Conservation (phyloP, 2,797 vertebrate species). For the Macrochelys suwanniensis region DNA sequence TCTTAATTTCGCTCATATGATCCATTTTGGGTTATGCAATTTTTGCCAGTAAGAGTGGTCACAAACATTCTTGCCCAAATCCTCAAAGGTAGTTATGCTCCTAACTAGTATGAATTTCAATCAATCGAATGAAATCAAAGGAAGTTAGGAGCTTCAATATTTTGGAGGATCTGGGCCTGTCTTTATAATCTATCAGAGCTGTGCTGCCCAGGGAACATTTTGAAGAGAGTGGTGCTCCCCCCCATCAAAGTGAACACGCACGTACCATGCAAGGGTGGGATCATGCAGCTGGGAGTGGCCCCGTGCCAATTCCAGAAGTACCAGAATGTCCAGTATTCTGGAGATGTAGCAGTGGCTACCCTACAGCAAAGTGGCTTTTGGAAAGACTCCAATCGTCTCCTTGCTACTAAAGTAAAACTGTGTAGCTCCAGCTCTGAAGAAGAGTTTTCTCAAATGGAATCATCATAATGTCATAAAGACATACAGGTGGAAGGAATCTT, state of each 20-base stretch:
- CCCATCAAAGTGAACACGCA: no score
- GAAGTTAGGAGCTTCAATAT: neutral
- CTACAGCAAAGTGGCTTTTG: neutral
- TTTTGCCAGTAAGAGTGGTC: neutral
- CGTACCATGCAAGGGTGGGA: no score
- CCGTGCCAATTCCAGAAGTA: no score
- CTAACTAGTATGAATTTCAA: neutral
- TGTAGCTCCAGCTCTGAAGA: neutral
- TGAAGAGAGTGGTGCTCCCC: no score
- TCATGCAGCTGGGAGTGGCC: no score
- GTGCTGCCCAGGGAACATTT: neutral
- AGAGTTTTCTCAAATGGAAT: fast-evolving
- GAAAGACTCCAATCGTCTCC: fast-evolving
- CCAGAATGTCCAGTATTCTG: no score
- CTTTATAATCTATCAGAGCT: neutral
- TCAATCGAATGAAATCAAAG: neutral
- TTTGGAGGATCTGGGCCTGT: neutral
- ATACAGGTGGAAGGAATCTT: no score
- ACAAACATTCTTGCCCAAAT: neutral
- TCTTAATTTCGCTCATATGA: neutral
- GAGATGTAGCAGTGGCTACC: no score
- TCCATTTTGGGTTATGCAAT: neutral
- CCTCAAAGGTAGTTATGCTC: neutral
- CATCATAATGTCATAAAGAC: no score
- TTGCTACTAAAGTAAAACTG: fast-evolving